Base-by-base conservation (phyloP, 1,140 invertebrate species). In the Diorhabda elongata region DNA sequence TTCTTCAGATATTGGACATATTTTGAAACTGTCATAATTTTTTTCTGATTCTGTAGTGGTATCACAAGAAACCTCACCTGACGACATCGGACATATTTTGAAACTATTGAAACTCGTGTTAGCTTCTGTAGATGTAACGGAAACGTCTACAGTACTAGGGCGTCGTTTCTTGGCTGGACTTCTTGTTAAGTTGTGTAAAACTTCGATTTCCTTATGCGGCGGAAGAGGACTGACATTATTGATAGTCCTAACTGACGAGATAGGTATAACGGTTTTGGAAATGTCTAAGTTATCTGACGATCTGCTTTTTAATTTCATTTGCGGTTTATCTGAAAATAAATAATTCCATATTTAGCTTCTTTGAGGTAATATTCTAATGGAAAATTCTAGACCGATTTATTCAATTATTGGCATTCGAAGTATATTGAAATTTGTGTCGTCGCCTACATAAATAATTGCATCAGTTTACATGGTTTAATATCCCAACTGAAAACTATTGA, bases 141-240 rank as follows among this genome's bases (percentile, higher is more conserved):
- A 52, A 52, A 52, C 47, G n/a, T 52, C 47, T 4, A 52, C 47
- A 4, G 47, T 52, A 4, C 47, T 52, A n/a, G 47, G 47, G n/a
- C 47, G 47, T 6, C 47, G 47, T 52, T 52, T 52, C n/a, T 6
- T n/a, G 6, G n/a, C 73, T 1, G 79, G 79, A 74, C 78, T 78
- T 74, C 79, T 68, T 0, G 79, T 78, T 57, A 89, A 79, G 75
- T 88, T 89, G 71, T 89, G 87, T 9, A 89, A 78, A 3, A 88
- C 84, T 74, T 88, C 86, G 5, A 88, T 85, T 76, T 87, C 84
- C 63, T 85, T 85, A 72, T 89, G 87, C 9, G 82, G 73, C 45
- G 85, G 75, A 60, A 80, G 78, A 5, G 84, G 83, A 71, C 82
- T 84, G 3, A 71, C 47, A 44, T 52, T 52, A n/a, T 52, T 52